A percentile compares a stretch with the other conserved stretches of the same genome.
phyloP scores from a whole-genome alignment of 2,888 invertebrate genomes.

The Creontiades dilutus region DNA sequence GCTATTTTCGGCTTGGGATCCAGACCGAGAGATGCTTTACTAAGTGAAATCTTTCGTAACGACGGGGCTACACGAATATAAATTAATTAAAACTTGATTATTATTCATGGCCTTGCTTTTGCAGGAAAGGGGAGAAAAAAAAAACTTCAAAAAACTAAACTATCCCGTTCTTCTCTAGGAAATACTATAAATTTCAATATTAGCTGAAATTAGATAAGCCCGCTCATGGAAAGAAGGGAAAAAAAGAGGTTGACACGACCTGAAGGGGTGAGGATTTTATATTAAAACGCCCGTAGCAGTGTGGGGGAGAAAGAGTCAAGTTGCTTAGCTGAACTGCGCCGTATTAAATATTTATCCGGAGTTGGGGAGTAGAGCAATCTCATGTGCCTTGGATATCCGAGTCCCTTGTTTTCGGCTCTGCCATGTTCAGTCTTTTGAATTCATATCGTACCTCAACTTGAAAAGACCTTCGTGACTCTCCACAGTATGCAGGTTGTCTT shows the following conservation, averaged over 20 bases:
- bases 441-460: conserved; percentile 25
- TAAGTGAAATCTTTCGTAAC: not conserved
- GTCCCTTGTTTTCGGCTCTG: not conserved
- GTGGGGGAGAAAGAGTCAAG: not conserved
- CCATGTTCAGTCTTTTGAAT: not conserved
- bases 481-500: not conserved
- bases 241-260: not conserved
- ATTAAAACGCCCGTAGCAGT: not conserved
- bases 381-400: not conserved
- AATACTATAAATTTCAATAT: conserved; percentile 12
- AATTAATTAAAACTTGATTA: not conserved
- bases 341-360: conserved; percentile 11
- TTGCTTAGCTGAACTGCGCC: not conserved
- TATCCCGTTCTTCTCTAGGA: not conserved
- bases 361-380: not conserved
- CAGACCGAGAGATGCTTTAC: not conserved
- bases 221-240: too few species aligned
- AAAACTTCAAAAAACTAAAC: not conserved
- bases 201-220: not conserved
- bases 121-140: not conserved
- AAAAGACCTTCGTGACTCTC: not conserved
- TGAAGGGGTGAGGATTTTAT: not conserved
- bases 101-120: conserved; percentile 9
- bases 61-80: not conserved
- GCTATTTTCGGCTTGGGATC: not conserved